phyloP scores from a whole-genome alignment of 2,113 vertebrate species.

The Callipepla squamata region DNA sequence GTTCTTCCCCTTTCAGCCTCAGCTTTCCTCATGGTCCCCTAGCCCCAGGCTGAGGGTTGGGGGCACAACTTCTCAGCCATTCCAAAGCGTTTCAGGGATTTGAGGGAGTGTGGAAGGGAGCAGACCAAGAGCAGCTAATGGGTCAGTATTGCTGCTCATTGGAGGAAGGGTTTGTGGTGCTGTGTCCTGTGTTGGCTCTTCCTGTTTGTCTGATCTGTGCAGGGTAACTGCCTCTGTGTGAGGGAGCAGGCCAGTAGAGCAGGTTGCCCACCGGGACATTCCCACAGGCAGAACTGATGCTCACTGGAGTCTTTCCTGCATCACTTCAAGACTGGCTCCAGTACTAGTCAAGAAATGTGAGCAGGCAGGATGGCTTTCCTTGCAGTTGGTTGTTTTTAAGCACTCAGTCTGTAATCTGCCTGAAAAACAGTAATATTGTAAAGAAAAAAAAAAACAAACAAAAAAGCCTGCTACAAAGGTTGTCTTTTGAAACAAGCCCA shows the following conservation, averaged over 20 bases:
- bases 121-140: background rate
- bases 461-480: background rate
- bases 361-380: background rate
- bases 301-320: background rate
- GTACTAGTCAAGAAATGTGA: background rate
- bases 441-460: background rate
- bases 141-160: background rate
- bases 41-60: accelerated
- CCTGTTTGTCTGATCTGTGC: background rate
- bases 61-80: background rate
- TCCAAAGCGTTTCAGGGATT: background rate
- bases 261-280: background rate
- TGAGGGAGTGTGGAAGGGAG: background rate
- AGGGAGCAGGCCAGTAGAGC: background rate
- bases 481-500: background rate
- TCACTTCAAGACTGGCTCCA: background rate
- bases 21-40: background rate
- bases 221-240: accelerated
- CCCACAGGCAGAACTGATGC: background rate
- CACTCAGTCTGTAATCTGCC: background rate
- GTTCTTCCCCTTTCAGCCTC: background rate
- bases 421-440: background rate
- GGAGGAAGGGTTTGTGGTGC: background rate
- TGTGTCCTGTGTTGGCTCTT: background rate
- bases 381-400: background rate